Evolutionary conservation across 2,888 invertebrate species (phyloP).

Genomic region (Enchytraeus crypticus): DNA sequence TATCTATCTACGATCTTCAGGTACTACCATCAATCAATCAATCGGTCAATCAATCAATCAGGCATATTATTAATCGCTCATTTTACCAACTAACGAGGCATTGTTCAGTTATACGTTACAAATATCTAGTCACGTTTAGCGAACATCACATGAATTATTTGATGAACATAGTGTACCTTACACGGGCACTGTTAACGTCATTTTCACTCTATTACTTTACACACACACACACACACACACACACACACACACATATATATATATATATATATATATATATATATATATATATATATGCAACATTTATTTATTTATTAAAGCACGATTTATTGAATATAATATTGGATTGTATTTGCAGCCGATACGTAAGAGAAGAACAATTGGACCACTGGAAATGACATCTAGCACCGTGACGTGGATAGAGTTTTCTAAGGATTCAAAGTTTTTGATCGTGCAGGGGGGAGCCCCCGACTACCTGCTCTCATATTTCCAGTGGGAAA

Average conservation of each 20-base stretch:
- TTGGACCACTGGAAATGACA: not conserved
- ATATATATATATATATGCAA: constrained; percentile 58
- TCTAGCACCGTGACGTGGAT: constrained; percentile 37
- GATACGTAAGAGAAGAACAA: not conserved
- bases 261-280: too few relatives aligned
- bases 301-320: constrained; percentile 55
- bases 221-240: too few relatives aligned
- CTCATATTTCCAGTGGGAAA: constrained; percentile 55
- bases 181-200: too few relatives aligned
- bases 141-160: too few relatives aligned
- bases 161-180: too few relatives aligned
- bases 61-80: constrained; percentile 41
- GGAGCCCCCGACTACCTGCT: constrained; percentile 74
- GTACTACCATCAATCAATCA: not conserved
- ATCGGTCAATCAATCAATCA: too few relatives aligned
- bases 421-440: constrained; percentile 72
- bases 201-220: too few relatives aligned
- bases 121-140: too few relatives aligned
- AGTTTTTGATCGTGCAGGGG: constrained; percentile 68
- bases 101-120: too few relatives aligned
- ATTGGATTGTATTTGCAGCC: too few relatives aligned
- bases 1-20: constrained; percentile 54
- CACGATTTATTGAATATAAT: not conserved
- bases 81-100: constrained; percentile 69
- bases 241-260: too few relatives aligned